Percentiles rank a stretch among this genome's conserved stretches.
These are phyloP conservation scores for Phania funesta DNA, from an alignment of 2,888 invertebrate species.

Conservation along the genomic window DNA sequence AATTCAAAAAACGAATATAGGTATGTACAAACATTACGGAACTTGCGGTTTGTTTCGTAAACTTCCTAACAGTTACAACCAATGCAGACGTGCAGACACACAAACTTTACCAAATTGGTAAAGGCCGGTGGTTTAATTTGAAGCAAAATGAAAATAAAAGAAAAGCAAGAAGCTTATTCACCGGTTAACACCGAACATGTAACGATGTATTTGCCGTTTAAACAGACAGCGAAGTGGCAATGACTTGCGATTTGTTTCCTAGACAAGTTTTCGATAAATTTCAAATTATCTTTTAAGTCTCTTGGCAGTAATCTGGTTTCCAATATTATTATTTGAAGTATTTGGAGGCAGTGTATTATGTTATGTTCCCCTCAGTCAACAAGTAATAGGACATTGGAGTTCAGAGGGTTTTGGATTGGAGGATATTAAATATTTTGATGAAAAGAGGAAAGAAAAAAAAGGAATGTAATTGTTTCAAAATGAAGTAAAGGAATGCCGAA, in stretches of 20 bases:
- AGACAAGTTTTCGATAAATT: background rate
- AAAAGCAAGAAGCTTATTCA: background rate
- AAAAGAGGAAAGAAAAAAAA: too few relatives aligned
- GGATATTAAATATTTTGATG: too few relatives aligned
- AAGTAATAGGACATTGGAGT: too few relatives aligned
- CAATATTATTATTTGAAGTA: too few relatives aligned
- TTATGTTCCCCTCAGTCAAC: too few relatives aligned
- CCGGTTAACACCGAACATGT: background rate
- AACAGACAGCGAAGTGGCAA: slow-evolving; percentile 1
- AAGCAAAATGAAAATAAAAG: background rate
- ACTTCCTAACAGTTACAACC: slow-evolving; percentile 58
- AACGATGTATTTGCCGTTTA: background rate
- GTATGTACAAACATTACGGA: slow-evolving; percentile 60
- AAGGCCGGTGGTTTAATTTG: slow-evolving; percentile 23
- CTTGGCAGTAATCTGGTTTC: too few relatives aligned
- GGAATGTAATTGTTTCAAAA: too few relatives aligned
- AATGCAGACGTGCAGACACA: slow-evolving; percentile 19
- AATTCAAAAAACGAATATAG: slow-evolving; percentile 21
- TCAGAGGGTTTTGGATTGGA: too few relatives aligned
- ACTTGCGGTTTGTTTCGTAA: slow-evolving; percentile 28
- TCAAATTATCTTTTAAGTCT: background rate
- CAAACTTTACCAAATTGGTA: slow-evolving; percentile 38
- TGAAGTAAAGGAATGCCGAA: too few relatives aligned
- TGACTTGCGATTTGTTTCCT: background rate
- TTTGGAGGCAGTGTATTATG: too few relatives aligned